Base-by-base conservation (phyloP, 2,888 invertebrate genomes). In the Orthonychiurus folsomi region DNA sequence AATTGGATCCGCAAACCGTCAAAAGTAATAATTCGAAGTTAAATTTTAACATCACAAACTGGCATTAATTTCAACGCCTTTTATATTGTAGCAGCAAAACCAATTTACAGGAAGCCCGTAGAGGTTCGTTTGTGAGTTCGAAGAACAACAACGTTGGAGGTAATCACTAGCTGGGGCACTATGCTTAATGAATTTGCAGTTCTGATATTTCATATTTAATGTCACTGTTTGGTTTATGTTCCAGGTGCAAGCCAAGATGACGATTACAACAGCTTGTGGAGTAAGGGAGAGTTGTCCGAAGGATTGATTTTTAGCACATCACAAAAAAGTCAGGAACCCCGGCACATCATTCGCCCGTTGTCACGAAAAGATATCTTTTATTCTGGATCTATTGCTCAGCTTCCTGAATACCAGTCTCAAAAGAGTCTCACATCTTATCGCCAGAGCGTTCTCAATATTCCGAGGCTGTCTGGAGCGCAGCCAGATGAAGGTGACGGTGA, bases 331-430 rank as follows among this genome's bases (percentile, higher is more conserved):
- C 77, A 77, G 65, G 83, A 83, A 73, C 81, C 81, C 68, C 80
- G 83, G 56, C 81, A 85, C 69, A 89, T 91, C 81, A 87, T 91
- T 20, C 84, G 93, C 21, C 95, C 95, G 2, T 79, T 96, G 79
- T 93, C 93, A 5, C 83, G 94, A 9, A 93, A 94, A 76, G 97
- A 97, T 79, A 95, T 96, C 75, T 96, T 97, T 81, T 96, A 96
- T 79, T 93, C 93, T 1, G 95, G 97, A 28, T 94, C 94, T 56
- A 89, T 97, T 25, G 83, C 88, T 66, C 91, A 96, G 79, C 82
- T 97, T 73, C 92, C 91, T 0, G 93, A 94, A 78, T 95, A 87
- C 79, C 89, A 90, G 77, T 92, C 91, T 64, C 93, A 93, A 77
- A 90, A 91, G 75, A 91, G 93, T 1, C 81, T 95, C 61, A 86